Evolutionary conservation across 2,113 vertebrate genomes (phyloP).

Genomic region (Climacteris rufus): DNA sequence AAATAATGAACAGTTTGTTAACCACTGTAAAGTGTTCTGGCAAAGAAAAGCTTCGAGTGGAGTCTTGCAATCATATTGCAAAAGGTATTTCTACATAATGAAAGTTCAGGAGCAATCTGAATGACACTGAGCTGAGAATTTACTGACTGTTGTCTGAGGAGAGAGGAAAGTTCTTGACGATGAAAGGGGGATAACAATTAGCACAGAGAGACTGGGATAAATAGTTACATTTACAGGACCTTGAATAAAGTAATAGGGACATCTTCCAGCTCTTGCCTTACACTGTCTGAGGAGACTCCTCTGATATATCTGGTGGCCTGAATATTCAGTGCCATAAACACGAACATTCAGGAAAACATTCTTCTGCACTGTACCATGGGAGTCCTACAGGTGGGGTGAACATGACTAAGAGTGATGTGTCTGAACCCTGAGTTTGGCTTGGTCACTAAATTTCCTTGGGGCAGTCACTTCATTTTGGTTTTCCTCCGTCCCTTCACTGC

Average conservation of each 20-base stretch:
- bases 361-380: rapidly evolving
- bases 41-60: neutral
- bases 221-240: neutral
- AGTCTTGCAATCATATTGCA: neutral
- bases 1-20: neutral
- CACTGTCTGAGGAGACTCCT: neutral
- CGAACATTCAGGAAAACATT: neutral
- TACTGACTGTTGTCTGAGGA: neutral
- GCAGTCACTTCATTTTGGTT: neutral
- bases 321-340: neutral
- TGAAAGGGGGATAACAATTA: neutral
- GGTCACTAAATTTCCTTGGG: neutral
- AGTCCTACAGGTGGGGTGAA: neutral
- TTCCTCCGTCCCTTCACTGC: neutral
- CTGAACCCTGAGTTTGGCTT: rapidly evolving
- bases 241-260: neutral
- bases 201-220: neutral
- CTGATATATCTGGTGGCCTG: neutral
- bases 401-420: rapidly evolving
- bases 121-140: neutral
- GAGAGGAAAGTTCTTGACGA: neutral
- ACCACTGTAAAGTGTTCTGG: neutral
- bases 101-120: neutral
- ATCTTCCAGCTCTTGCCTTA: neutral
- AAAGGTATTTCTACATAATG: neutral